A percentile compares a stretch with the other conserved stretches of the same genome.
Conservation (phyloP, 2,113 vertebrate species). For the Burhinus oedicnemus region DNA sequence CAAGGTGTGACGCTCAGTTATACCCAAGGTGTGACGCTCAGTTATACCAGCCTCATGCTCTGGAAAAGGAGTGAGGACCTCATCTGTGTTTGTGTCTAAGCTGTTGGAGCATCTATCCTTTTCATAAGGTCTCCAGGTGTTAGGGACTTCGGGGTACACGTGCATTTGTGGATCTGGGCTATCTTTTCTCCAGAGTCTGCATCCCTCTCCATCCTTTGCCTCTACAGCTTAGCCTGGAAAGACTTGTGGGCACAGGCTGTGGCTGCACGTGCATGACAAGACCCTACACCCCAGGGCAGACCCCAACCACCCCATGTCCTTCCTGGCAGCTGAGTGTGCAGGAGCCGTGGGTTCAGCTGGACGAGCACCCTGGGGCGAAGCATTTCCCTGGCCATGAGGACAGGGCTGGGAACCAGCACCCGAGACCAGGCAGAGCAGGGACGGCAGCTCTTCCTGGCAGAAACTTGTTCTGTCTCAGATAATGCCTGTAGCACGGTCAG, state of each 20-base stretch:
- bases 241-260: accelerated
- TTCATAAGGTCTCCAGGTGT: not conserved
- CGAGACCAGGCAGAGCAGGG: accelerated
- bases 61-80: not conserved
- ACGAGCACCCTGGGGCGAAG: not conserved
- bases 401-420: not conserved
- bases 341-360: not conserved
- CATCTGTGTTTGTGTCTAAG: not conserved
- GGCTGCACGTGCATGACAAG: not conserved
- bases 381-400: accelerated
- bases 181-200: accelerated
- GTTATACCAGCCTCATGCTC: not conserved
- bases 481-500: accelerated
- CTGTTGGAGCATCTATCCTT: not conserved
- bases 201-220: not conserved
- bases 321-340: not conserved
- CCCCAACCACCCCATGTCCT: too few species aligned
- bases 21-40: too few species aligned
- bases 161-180: too few species aligned
- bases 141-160: accelerated
- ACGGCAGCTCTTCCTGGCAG: not conserved
- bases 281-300: not conserved
- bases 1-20: too few species aligned
- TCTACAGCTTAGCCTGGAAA: not conserved
- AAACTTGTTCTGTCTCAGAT: not conserved